These are phyloP conservation scores for Dynastes hyllus DNA, from an alignment of 2,888 invertebrate genomes.

Conservation along the genomic window DNA sequence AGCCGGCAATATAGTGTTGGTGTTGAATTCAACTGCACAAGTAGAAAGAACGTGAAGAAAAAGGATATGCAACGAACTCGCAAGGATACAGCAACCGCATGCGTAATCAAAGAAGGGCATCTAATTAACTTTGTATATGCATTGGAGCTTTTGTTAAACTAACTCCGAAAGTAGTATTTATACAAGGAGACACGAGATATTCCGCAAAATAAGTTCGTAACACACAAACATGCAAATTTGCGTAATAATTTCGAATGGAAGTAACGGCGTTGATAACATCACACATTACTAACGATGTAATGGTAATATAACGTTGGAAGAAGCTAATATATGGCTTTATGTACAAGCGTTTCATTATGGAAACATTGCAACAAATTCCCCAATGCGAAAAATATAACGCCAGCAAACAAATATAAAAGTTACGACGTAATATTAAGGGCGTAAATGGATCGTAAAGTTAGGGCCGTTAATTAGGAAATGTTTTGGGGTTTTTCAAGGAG, in stretches of 20 bases:
- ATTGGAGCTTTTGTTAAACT: no score
- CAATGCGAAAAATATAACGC: conserved; percentile 11
- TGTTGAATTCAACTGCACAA: background rate
- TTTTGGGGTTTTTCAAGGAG: no score
- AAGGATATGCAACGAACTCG: background rate
- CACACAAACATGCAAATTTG: no score
- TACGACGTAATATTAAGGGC: conserved; percentile 20
- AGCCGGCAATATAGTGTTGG: background rate
- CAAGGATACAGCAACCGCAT: background rate
- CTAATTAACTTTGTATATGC: conserved; percentile 1
- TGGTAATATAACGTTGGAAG: no score
- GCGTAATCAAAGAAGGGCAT: background rate
- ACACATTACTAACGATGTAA: no score
- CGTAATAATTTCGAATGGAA: no score
- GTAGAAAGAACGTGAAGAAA: background rate
- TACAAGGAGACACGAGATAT: no score
- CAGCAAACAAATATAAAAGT: conserved; percentile 27
- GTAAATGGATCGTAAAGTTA: conserved; percentile 25
- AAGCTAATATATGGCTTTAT: no score
- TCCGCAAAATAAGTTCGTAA: no score
- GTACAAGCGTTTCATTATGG: conserved; percentile 1
- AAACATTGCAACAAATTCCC: background rate
- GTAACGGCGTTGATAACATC: no score
- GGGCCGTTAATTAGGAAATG: conserved; percentile 17
- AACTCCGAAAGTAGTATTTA: no score